A percentile compares a stretch with the other conserved stretches of the same genome.
These are phyloP conservation scores for Drosophila ustulata DNA, from an alignment of 2,888 invertebrate genomes.

Conservation along the genomic window DNA sequence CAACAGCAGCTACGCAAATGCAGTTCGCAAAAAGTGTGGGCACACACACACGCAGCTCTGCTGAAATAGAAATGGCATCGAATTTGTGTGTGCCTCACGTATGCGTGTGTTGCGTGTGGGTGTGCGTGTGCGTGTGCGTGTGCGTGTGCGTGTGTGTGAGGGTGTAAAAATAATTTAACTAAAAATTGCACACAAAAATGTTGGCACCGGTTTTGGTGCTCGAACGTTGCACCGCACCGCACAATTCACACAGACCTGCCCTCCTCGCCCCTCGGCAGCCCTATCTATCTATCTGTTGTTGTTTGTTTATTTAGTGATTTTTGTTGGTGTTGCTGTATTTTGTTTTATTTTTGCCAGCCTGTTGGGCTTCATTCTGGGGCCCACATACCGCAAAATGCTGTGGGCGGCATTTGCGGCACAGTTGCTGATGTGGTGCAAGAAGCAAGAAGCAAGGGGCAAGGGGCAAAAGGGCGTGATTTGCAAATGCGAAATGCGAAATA, in stretches of 20 bases:
- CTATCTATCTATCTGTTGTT: too few relatives aligned
- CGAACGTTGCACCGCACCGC: slow-evolving; percentile 36
- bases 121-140: slow-evolving; percentile 15
- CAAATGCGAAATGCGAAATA: slow-evolving; percentile 46
- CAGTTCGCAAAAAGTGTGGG: slow-evolving; percentile 53
- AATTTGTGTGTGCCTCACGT: slow-evolving; percentile 46
- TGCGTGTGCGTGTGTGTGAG: slow-evolving; percentile 19
- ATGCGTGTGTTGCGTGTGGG: slow-evolving; percentile 30
- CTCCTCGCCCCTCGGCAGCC: neutral
- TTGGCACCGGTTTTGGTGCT: slow-evolving; percentile 58
- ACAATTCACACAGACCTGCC: slow-evolving; percentile 4
- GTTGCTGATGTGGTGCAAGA: slow-evolving; percentile 12
- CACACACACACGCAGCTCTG: slow-evolving; percentile 14
- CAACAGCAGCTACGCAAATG: slow-evolving; percentile 29
- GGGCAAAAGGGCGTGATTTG: slow-evolving; percentile 47
- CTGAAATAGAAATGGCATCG: slow-evolving; percentile 63
- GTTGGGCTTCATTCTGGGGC: slow-evolving; percentile 47
- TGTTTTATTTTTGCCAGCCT: slow-evolving; percentile 18
- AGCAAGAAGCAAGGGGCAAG: neutral
- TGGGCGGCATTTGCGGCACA: slow-evolving; percentile 58
- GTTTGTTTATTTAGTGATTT: slow-evolving; percentile 10
- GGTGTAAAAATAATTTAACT: slow-evolving; percentile 79
- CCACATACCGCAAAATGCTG: slow-evolving; percentile 72
- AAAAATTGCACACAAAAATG: slow-evolving; percentile 79
- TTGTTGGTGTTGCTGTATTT: slow-evolving; percentile 8